Evolutionary conservation across 2,888 invertebrate genomes (phyloP).

Genomic region (Alloscopus bannaensis): DNA sequence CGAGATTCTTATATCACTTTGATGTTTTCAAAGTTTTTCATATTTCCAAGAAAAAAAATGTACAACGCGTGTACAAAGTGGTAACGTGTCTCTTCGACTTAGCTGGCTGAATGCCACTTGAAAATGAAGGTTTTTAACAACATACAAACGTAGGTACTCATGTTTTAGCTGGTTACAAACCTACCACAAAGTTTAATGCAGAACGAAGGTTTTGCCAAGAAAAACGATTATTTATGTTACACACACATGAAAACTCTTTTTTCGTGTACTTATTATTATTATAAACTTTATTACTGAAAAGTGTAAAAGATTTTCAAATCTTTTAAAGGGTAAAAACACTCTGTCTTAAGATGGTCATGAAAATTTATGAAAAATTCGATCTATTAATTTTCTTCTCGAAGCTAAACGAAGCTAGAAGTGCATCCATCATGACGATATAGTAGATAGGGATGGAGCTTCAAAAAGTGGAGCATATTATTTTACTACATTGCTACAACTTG

Average conservation of each 20-base stretch:
- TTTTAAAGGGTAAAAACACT: too few relatives aligned
- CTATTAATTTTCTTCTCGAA: slow-evolving; percentile 45
- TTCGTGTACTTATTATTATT: too few relatives aligned
- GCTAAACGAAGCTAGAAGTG: neutral
- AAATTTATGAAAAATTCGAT: slow-evolving; percentile 6
- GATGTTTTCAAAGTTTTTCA: too few relatives aligned
- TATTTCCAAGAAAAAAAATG: too few relatives aligned
- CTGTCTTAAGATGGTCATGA: neutral
- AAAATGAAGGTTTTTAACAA: slow-evolving; percentile 34
- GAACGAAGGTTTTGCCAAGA: slow-evolving; percentile 5
- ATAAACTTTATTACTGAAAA: too few relatives aligned
- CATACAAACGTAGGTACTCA: slow-evolving; percentile 1
- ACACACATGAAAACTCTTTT: too few relatives aligned
- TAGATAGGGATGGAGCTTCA: neutral
- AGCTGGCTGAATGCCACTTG: slow-evolving; percentile 33
- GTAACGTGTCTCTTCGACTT: neutral
- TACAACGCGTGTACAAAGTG: too few relatives aligned
- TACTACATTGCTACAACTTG: too few relatives aligned
- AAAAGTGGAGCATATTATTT: slow-evolving; percentile 41
- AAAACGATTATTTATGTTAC: too few relatives aligned
- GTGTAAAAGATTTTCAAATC: too few relatives aligned
- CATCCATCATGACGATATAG: neutral
- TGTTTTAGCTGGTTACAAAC: too few relatives aligned
- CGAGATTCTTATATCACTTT: too few relatives aligned
- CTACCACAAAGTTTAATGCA: neutral